Conservation (phyloP, 1,140 invertebrate species). For the Sogatella furcifera region DNA sequence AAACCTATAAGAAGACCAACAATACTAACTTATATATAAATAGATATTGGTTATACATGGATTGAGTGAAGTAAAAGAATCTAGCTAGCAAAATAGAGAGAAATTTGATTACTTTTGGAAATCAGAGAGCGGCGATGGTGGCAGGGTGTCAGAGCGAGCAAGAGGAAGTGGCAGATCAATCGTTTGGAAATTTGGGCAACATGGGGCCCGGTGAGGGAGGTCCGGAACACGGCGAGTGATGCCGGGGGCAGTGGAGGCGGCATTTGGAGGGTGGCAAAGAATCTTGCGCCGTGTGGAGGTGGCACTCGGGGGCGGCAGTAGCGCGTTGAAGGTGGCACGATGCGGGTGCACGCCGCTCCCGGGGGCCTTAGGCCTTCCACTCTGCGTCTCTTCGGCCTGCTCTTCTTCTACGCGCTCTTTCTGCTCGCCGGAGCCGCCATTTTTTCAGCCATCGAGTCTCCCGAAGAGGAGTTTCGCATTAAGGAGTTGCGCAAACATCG, state of each 20-base stretch:
- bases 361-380: conserved; percentile 10
- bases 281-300: conserved; percentile 7
- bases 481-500: conserved; percentile 41
- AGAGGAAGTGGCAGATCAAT: no score
- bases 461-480: conserved; percentile 44
- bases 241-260: conserved; percentile 3
- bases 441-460: conserved; percentile 62
- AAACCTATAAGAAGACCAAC: no score
- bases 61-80: no score
- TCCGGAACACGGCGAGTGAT: neutral
- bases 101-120: no score
- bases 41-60: no score
- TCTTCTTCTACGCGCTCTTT: conserved; percentile 23
- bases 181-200: no score
- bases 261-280: neutral
- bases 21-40: no score
- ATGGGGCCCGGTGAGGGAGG: no score
- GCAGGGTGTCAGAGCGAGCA: no score
- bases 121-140: no score
- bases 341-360: neutral
- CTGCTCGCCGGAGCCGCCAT: conserved; percentile 52
- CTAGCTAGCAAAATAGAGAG: no score
- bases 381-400: conserved; percentile 17
- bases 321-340: neutral
- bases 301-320: conserved; percentile 14